These are phyloP conservation scores for Micronisus gabar DNA, from an alignment of 2,113 vertebrate genomes.

Conservation along the genomic window DNA sequence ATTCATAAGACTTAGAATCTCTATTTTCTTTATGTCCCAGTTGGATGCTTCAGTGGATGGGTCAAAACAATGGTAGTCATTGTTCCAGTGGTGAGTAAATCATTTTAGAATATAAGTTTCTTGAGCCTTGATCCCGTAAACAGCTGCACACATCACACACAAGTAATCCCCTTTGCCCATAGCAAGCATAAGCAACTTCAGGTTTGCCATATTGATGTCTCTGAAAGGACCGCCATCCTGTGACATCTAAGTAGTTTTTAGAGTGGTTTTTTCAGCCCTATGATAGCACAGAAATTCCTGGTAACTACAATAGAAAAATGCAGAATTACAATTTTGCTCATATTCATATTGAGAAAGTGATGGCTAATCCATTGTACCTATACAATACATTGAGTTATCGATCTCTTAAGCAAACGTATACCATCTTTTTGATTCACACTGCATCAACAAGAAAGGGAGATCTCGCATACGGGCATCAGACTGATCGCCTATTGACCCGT, in stretches of 20 bases:
- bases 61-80: background rate
- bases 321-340: background rate
- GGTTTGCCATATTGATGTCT: background rate
- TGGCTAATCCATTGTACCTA: background rate
- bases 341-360: background rate
- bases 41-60: background rate
- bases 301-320: background rate
- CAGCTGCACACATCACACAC: background rate
- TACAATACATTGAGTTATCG: background rate
- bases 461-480: background rate
- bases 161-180: background rate
- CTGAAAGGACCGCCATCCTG: background rate
- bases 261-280: background rate
- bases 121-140: background rate
- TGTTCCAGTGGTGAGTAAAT: background rate
- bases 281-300: background rate
- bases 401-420: background rate
- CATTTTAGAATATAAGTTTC: background rate
- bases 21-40: background rate
- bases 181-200: background rate
- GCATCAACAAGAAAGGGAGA: background rate
- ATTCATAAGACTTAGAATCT: background rate
- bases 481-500: rapidly evolving
- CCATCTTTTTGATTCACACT: background rate
- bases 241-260: background rate